These are phyloP conservation scores for Furcula furcula DNA, from an alignment of 2,888 invertebrate genomes.

Conservation along the genomic window DNA sequence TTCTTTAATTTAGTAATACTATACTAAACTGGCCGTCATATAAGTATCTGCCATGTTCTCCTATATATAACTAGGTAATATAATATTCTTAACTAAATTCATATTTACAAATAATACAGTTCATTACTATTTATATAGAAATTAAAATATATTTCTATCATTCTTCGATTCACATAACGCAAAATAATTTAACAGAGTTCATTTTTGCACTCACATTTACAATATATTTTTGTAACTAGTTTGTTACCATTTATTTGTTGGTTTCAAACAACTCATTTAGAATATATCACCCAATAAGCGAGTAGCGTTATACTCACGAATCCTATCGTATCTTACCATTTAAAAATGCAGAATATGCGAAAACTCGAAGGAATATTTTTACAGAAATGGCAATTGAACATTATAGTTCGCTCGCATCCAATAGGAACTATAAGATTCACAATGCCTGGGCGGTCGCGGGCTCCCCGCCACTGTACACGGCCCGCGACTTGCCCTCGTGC, in stretches of 20 bases:
- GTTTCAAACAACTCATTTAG: conserved; percentile 75
- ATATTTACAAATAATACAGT: conserved; percentile 85
- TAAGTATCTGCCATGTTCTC: conserved; percentile 85
- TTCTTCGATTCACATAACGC: conserved; percentile 82
- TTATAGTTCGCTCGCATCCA: conserved; percentile 80
- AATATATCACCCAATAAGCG: conserved; percentile 81
- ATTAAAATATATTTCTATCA: conserved; percentile 82
- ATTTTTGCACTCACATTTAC: conserved; percentile 81
- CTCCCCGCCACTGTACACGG: conserved; percentile 55
- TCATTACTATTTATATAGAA: conserved; percentile 78
- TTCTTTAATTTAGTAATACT: conserved; percentile 84
- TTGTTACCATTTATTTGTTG: conserved; percentile 69
- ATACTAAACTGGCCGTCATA: conserved; percentile 87
- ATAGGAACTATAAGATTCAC: conserved; percentile 82
- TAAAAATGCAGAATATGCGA: conserved; percentile 82
- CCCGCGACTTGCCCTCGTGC: conserved; percentile 41
- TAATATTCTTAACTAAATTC: conserved; percentile 83
- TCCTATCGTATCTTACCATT: conserved; percentile 73
- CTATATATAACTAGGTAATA: conserved; percentile 81
- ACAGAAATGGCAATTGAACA: conserved; percentile 79
- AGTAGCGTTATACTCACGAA: conserved; percentile 75
- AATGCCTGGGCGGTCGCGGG: conserved; percentile 62
- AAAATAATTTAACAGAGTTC: conserved; percentile 83
- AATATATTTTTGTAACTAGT: conserved; percentile 75
- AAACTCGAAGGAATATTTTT: conserved; percentile 78